Percentiles rank a stretch among this genome's conserved stretches.
These are phyloP conservation scores for Allygus modestus DNA, from an alignment of 2,888 invertebrate species.

Conservation along the genomic window DNA sequence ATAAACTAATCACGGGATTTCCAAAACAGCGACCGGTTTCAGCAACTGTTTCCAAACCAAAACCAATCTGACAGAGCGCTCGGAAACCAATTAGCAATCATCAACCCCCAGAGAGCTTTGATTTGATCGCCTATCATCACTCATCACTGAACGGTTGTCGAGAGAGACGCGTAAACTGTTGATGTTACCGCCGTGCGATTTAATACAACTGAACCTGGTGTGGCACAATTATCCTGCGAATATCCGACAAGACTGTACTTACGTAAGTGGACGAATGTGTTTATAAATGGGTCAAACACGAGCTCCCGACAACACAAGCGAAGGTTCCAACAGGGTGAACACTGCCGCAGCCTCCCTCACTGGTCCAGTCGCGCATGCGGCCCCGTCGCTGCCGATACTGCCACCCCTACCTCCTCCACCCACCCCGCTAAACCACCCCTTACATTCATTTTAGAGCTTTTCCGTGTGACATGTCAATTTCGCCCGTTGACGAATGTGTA, in stretches of 20 bases:
- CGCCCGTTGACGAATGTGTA: conserved; percentile 15
- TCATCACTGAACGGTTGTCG: background rate
- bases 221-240: background rate
- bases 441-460: conserved; percentile 26
- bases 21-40: too few species aligned
- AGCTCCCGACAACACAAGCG: background rate
- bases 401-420: conserved; percentile 19
- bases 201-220: background rate
- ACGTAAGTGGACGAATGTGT: background rate
- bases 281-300: background rate
- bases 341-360: conserved; percentile 40
- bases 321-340: background rate
- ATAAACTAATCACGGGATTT: too few species aligned
- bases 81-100: background rate
- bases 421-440: background rate
- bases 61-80: conserved; percentile 1
- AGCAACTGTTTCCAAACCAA: too few species aligned
- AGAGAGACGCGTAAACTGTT: background rate
- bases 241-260: background rate
- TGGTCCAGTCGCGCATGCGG: background rate
- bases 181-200: background rate
- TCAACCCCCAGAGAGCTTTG: background rate
- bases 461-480: conserved; percentile 37
- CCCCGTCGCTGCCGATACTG: conserved; percentile 30
- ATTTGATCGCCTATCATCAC: conserved; percentile 18